A percentile compares a stretch with the other conserved stretches of the same genome.
These are phyloP conservation scores for Pangasius mekongensis DNA, from an alignment of 2,797 vertebrate species.

Conservation along the genomic window DNA sequence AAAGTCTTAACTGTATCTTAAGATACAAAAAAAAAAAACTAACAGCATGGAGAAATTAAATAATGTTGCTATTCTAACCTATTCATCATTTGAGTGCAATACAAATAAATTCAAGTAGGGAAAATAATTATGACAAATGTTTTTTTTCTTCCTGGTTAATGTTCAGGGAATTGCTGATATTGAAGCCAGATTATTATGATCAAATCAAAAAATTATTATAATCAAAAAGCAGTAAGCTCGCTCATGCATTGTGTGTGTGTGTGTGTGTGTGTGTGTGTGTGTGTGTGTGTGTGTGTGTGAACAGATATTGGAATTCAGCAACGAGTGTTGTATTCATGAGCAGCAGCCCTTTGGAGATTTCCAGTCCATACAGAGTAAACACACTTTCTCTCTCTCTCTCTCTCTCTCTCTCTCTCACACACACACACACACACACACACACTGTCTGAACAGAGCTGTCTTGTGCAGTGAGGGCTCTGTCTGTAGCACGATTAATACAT, in stretches of 20 bases:
- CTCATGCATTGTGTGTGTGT: conserved; percentile 57
- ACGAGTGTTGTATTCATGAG: conserved; percentile 51
- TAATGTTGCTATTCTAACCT: conserved; percentile 49
- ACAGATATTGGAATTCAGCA: conserved; percentile 66
- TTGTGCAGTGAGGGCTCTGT: conserved; percentile 57
- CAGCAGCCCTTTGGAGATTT: conserved; percentile 54
- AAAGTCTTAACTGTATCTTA: not conserved
- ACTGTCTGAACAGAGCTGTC: conserved; percentile 47
- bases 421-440: not conserved
- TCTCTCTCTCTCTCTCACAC: not conserved
- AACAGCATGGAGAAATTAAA: conserved; percentile 14
- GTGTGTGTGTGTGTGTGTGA: conserved; percentile 47
- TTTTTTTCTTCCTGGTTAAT: conserved; percentile 54
- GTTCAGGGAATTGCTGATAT: conserved; percentile 56
- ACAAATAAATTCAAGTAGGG: conserved; percentile 48
- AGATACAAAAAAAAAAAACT: not conserved
- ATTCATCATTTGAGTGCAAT: conserved; percentile 53
- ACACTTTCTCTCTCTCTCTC: conserved; percentile 18
- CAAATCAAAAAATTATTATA: conserved; percentile 2
- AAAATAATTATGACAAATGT: conserved; percentile 52
- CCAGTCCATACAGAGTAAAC: conserved; percentile 40
- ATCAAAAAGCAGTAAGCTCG: conserved; percentile 71
- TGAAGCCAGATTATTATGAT: conserved; percentile 71
- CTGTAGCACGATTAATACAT: conserved; percentile 77
- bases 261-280: not conserved